Conservation (phyloP, 2,113 vertebrate genomes). For the Myrmecophaga tridactyla region DNA sequence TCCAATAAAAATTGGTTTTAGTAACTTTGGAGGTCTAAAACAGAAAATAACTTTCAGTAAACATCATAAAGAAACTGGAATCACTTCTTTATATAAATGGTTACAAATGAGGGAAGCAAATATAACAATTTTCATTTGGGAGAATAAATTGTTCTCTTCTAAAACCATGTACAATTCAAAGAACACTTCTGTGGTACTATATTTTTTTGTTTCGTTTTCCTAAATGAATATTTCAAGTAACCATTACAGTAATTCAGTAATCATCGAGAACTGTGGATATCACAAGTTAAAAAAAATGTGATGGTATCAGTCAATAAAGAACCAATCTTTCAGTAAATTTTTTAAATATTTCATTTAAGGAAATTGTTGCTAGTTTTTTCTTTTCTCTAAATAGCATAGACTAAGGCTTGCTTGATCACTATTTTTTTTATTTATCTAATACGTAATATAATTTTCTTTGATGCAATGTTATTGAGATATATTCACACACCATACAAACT, state of each 20-base stretch:
- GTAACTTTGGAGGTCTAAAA: conserved; percentile 15
- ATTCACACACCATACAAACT: too few relatives aligned
- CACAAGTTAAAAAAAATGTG: neutral
- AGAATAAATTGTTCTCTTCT: neutral
- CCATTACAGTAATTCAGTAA: neutral
- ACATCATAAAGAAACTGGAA: neutral
- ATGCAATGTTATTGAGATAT: neutral
- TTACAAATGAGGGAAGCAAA: conserved; percentile 8
- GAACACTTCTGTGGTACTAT: neutral
- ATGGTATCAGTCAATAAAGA: conserved; percentile 38
- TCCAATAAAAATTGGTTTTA: neutral
- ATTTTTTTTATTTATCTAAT: neutral
- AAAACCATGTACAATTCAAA: conserved; percentile 3
- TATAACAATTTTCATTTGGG: neutral
- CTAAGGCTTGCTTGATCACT: neutral
- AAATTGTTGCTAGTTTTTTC: neutral
- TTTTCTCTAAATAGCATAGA: neutral
- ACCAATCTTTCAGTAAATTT: neutral
- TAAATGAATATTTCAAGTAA: conserved; percentile 20
- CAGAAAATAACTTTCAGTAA: neutral
- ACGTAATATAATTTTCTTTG: neutral
- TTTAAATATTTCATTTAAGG: neutral
- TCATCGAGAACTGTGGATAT: neutral
- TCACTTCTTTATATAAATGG: conserved; percentile 7
- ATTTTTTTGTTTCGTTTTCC: conserved; percentile 33